phyloP scores from a whole-genome alignment of 2,113 vertebrate species.

The Tetraodon nigroviridis region DNA sequence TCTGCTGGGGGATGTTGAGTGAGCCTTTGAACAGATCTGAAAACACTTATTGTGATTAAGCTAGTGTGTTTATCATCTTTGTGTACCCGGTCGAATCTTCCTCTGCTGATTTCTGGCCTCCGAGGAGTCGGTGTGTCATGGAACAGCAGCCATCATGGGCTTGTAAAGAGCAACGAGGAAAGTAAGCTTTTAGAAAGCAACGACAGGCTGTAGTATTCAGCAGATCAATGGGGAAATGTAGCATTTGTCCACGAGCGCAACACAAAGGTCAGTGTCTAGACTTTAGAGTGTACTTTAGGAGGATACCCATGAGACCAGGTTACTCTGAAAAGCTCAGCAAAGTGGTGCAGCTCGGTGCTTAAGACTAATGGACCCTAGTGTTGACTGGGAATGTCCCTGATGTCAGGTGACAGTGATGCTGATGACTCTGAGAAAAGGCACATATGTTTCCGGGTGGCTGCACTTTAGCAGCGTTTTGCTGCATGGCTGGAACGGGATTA shows the following conservation, averaged over 20 bases:
- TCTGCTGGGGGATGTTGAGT: no score
- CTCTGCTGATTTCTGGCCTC: slow-evolving; percentile 3
- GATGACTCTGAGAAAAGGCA: slow-evolving; percentile 32
- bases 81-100: no score
- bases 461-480: no score
- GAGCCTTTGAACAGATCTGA: no score
- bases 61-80: not conserved
- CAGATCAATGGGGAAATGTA: slow-evolving; percentile 47
- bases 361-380: slow-evolving; percentile 59
- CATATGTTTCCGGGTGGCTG: slow-evolving; percentile 3
- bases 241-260: slow-evolving; percentile 49
- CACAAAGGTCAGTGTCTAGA: slow-evolving; percentile 58
- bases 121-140: not conserved
- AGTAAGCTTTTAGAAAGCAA: not conserved
- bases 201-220: slow-evolving; percentile 16
- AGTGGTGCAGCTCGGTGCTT: slow-evolving; percentile 51
- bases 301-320: slow-evolving; percentile 57
- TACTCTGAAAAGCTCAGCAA: slow-evolving; percentile 52
- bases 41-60: no score
- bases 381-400: slow-evolving; percentile 53
- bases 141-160: slow-evolving; percentile 10
- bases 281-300: slow-evolving; percentile 66
- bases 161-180: slow-evolving; percentile 10
- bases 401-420: slow-evolving; percentile 42
- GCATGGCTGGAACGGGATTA: not conserved